phyloP scores from a whole-genome alignment of 1,140 invertebrate genomes.

The Liolophura sinensis region DNA sequence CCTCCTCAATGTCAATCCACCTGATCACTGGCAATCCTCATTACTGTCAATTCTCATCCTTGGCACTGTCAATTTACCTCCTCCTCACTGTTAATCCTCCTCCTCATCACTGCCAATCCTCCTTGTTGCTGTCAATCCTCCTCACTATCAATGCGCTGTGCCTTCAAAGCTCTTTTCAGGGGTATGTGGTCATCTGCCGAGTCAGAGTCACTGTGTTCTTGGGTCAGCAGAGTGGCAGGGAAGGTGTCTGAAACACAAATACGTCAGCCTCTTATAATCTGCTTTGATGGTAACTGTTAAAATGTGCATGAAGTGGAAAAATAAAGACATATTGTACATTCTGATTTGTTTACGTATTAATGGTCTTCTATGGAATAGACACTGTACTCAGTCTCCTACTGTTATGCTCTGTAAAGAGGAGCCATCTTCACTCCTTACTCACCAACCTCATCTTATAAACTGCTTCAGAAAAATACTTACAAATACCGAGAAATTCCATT shows the following conservation, averaged over 20 bases:
- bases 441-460: no score
- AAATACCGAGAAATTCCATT: no score
- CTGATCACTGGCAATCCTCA: no score
- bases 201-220: conserved; percentile 23
- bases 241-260: conserved; percentile 35
- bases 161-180: conserved; percentile 26
- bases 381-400: background rate
- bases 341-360: background rate
- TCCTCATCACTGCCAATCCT: conserved; percentile 26
- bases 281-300: background rate
- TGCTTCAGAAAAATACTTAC: no score
- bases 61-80: no score
- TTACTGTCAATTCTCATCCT: no score
- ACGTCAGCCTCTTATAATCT: background rate
- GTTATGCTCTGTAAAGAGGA: background rate
- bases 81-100: conserved; percentile 22
- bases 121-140: conserved; percentile 12
- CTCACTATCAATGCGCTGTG: conserved; percentile 15
- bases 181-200: conserved; percentile 46
- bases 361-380: background rate
- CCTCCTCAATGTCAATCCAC: no score
- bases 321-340: background rate
- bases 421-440: no score
- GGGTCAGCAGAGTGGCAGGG: conserved; percentile 40
- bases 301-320: background rate